These are phyloP conservation scores for Ophioninae sp. DNA, from an alignment of 2,888 invertebrate genomes.

Conservation along the genomic window DNA sequence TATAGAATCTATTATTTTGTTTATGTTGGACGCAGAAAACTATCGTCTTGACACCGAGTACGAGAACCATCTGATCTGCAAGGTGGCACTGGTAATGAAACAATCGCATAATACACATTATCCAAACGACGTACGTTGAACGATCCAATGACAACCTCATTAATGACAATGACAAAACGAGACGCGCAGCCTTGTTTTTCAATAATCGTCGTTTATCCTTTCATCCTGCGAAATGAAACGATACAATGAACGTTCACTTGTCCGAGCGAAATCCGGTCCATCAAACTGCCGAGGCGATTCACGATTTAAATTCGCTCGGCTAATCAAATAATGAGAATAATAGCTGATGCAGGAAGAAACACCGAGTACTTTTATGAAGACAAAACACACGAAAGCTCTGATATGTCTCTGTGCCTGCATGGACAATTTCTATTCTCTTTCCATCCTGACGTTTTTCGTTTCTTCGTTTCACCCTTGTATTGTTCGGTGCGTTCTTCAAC, in stretches of 20 bases:
- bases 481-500: not conserved
- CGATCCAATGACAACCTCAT: conserved; percentile 7
- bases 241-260: not conserved
- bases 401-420: conserved; percentile 72
- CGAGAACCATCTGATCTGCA: conserved; percentile 98
- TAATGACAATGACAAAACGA: conserved; percentile 2
- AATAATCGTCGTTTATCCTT: not conserved
- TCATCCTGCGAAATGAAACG: not conserved
- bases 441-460: not conserved
- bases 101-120: conserved; percentile 35
- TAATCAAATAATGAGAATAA: conserved; percentile 8
- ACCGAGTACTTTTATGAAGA: conserved; percentile 19
- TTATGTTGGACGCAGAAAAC: conserved; percentile 90
- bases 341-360: conserved; percentile 31
- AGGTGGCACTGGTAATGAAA: conserved; percentile 92
- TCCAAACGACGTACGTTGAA: not conserved
- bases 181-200: conserved; percentile 6
- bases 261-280: conserved; percentile 6
- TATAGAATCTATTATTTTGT: conserved; percentile 77
- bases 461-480: conserved; percentile 10
- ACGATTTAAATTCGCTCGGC: conserved; percentile 26
- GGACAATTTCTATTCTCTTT: conserved; percentile 62
- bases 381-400: conserved; percentile 54
- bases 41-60: conserved; percentile 98
- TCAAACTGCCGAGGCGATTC: conserved; percentile 12